phyloP scores from a whole-genome alignment of 2,888 invertebrate species.

The Phalera bucephala region DNA sequence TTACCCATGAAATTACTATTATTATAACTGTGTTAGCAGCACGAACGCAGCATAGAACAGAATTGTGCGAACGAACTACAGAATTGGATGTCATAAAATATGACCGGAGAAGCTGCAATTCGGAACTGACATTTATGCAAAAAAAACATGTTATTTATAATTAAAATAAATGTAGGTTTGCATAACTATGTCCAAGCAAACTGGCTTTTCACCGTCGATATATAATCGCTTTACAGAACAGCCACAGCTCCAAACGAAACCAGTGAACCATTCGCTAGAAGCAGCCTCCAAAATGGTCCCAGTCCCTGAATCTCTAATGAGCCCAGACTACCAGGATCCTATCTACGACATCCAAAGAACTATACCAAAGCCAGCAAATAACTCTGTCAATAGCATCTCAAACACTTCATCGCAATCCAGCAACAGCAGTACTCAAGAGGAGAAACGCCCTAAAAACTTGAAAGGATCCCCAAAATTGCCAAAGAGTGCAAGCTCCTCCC shows the following conservation, averaged over 20 bases:
- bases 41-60: too few species aligned
- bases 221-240: slow-evolving; percentile 30
- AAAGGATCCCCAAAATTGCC: slow-evolving; percentile 70
- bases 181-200: too few species aligned
- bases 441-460: slow-evolving; percentile 51
- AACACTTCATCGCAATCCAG: slow-evolving; percentile 58
- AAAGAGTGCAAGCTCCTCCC: slow-evolving; percentile 75
- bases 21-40: too few species aligned
- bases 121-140: too few species aligned
- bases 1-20: too few species aligned
- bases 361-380: slow-evolving; percentile 55
- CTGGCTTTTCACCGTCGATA: too few species aligned
- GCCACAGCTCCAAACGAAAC: slow-evolving; percentile 41
- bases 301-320: slow-evolving; percentile 93
- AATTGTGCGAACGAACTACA: too few species aligned
- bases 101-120: too few species aligned
- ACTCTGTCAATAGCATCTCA: slow-evolving; percentile 45
- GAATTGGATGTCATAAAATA: too few species aligned
- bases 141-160: too few species aligned
- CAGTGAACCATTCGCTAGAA: slow-evolving; percentile 84
- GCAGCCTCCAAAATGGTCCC: slow-evolving; percentile 94
- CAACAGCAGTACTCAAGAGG: slow-evolving; percentile 63
- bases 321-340: slow-evolving; percentile 88
- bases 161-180: too few species aligned
- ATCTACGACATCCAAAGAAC: slow-evolving; percentile 72